Conservation (phyloP, 2,797 vertebrate species). For the Tenualosa thibaudeaui region DNA sequence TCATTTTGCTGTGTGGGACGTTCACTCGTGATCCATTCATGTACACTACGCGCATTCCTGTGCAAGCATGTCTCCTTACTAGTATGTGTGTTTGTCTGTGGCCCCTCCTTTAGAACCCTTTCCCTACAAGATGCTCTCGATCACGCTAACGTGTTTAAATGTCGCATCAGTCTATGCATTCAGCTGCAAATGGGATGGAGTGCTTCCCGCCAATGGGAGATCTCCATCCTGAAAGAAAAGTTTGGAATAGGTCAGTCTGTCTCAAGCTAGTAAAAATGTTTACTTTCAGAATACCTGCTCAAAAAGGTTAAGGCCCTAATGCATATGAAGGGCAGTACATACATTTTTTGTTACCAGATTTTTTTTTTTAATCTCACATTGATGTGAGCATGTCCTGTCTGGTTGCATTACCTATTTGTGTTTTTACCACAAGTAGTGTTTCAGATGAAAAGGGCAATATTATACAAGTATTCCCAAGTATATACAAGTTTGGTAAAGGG, state of each 20-base stretch:
- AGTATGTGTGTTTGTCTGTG: slow-evolving; percentile 8
- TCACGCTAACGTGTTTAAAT: slow-evolving; percentile 23
- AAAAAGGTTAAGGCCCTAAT: neutral
- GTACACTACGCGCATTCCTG: slow-evolving; percentile 68
- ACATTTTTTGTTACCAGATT: neutral
- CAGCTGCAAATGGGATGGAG: slow-evolving; percentile 7
- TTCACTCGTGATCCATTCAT: slow-evolving; percentile 75
- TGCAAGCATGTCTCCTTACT: slow-evolving; percentile 66
- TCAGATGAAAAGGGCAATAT: slow-evolving; percentile 42
- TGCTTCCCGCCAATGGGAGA: neutral
- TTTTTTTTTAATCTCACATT: neutral
- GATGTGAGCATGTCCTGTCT: slow-evolving; percentile 15
- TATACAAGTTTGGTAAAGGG: neutral
- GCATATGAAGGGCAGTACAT: neutral
- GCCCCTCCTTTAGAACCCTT: neutral
- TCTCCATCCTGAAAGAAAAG: neutral
- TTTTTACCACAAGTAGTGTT: slow-evolving; percentile 31
- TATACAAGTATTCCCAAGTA: slow-evolving; percentile 13
- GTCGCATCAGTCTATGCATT: slow-evolving; percentile 19
- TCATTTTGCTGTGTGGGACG: slow-evolving; percentile 63
- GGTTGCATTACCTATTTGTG: slow-evolving; percentile 16
- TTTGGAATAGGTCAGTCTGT: neutral
- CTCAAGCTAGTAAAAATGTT: slow-evolving; percentile 19
- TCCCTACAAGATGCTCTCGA: neutral
- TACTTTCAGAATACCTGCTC: neutral